phyloP scores from a whole-genome alignment of 2,888 invertebrate genomes.

The Pachliopta kotzebuea region DNA sequence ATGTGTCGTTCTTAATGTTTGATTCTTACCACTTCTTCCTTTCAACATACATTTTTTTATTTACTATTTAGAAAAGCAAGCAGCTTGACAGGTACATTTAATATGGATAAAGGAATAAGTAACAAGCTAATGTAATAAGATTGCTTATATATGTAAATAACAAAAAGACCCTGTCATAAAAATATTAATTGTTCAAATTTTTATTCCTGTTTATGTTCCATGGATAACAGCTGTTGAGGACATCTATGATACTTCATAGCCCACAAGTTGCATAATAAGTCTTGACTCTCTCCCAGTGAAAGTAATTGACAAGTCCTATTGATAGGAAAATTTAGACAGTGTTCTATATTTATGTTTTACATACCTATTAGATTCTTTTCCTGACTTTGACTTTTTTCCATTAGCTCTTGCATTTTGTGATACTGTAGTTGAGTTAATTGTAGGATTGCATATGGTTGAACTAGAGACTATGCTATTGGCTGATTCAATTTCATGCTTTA shows the following conservation, averaged over 20 bases:
- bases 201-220: too few relatives aligned
- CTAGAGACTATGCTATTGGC: slow-evolving; percentile 56
- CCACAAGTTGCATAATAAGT: too few relatives aligned
- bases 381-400: slow-evolving; percentile 63
- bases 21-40: too few relatives aligned
- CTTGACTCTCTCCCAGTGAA: too few relatives aligned
- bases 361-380: slow-evolving; percentile 70
- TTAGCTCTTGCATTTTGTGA: slow-evolving; percentile 53
- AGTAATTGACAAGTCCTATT: too few relatives aligned
- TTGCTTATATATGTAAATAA: not conserved
- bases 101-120: too few relatives aligned
- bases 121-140: not conserved
- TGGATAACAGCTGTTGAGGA: too few relatives aligned
- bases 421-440: slow-evolving; percentile 56
- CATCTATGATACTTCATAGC: too few relatives aligned
- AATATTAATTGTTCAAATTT: not conserved
- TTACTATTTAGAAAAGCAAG: too few relatives aligned
- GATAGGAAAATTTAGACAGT: not conserved
- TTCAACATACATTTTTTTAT: too few relatives aligned
- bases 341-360: not conserved
- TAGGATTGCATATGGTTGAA: slow-evolving; percentile 49
- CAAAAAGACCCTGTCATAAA: not conserved
- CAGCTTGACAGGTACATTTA: too few relatives aligned
- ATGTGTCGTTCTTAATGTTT: too few relatives aligned
- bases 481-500: slow-evolving; percentile 61